Conservation (phyloP, 2,113 vertebrate species). For the Pampusana beccarii region DNA sequence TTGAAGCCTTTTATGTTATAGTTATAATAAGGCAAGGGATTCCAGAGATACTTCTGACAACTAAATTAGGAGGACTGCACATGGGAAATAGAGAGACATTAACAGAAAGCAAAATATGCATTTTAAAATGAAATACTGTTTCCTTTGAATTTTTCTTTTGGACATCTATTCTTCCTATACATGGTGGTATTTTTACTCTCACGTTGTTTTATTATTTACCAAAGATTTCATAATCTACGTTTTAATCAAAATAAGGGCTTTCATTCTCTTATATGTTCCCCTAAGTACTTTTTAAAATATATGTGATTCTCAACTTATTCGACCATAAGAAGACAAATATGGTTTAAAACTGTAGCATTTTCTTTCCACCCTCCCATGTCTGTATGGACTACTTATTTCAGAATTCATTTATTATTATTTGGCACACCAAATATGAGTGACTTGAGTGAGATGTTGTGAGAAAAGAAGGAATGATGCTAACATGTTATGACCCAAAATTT, state of each 20-base stretch:
- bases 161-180: rapidly evolving
- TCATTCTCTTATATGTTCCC: not conserved
- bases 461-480: not conserved
- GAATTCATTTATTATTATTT: not conserved
- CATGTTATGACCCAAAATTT: not conserved
- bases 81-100: not conserved
- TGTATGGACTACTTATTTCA: not conserved
- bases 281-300: not conserved
- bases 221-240: not conserved
- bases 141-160: not conserved
- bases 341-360: not conserved
- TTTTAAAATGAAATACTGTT: not conserved
- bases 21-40: not conserved
- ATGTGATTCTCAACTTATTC: not conserved
- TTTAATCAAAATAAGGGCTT: not conserved
- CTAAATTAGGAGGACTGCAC: not conserved
- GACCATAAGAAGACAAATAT: not conserved
- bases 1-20: not conserved
- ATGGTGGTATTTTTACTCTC: not conserved
- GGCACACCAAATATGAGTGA: not conserved
- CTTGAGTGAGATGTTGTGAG: not conserved
- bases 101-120: not conserved
- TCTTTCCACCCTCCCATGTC: not conserved
- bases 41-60: not conserved
- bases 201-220: not conserved